These are phyloP conservation scores for Caenorhabditis becei DNA, from an alignment of 2,888 invertebrate genomes.

Conservation along the genomic window DNA sequence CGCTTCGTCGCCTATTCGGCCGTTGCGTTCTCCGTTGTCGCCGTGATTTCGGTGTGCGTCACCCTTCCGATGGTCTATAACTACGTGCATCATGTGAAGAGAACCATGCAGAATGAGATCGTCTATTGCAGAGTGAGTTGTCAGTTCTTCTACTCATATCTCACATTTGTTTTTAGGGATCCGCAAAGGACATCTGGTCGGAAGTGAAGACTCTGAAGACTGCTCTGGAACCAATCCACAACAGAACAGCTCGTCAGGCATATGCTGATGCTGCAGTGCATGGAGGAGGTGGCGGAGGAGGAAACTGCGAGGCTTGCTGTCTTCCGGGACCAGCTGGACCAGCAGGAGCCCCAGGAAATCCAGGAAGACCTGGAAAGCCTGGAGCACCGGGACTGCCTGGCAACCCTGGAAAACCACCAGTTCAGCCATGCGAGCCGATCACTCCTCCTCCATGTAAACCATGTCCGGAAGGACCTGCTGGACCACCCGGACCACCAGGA, in stretches of 20 bases:
- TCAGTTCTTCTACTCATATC: not conserved
- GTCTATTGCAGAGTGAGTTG: conserved; percentile 76
- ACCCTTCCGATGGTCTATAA: conserved; percentile 81
- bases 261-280: conserved; percentile 57
- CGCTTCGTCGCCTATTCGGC: conserved; percentile 68
- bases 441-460: conserved; percentile 69
- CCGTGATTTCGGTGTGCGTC: conserved; percentile 63
- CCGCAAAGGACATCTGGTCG: conserved; percentile 79
- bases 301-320: conserved; percentile 68
- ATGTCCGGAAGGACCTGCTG: conserved; percentile 70
- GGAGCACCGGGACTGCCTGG: conserved; percentile 70
- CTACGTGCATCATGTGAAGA: conserved; percentile 79
- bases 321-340: conserved; percentile 66
- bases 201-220: conserved; percentile 69
- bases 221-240: conserved; percentile 58
- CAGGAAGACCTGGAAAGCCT: conserved; percentile 66
- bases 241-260: conserved; percentile 76
- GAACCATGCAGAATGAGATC: conserved; percentile 79
- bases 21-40: conserved; percentile 63
- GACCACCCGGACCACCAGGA: conserved; percentile 64
- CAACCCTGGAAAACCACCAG: conserved; percentile 66
- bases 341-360: conserved; percentile 67
- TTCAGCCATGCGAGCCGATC: conserved; percentile 66
- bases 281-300: conserved; percentile 69
- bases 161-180: conserved; percentile 59